Percentiles rank a stretch among this genome's conserved stretches.
phyloP scores from a whole-genome alignment of 2,113 vertebrate genomes.

The Cottus gobio region DNA sequence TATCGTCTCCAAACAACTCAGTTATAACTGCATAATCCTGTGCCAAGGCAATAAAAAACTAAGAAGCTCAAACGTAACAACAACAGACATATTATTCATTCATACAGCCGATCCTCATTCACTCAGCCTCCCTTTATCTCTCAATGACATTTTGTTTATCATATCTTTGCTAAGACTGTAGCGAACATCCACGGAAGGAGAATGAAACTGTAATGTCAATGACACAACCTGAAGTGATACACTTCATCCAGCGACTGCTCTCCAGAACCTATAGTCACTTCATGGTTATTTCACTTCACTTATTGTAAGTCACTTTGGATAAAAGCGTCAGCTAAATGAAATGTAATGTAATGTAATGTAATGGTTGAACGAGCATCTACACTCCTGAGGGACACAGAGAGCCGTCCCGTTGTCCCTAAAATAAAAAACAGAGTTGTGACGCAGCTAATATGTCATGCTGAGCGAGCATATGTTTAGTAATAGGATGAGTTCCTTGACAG shows the following conservation, averaged over 20 bases:
- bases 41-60: neutral
- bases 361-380: neutral
- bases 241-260: neutral
- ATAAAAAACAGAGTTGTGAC: no score
- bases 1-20: slow-evolving; percentile 8
- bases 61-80: neutral
- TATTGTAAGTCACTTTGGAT: no score
- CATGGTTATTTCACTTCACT: no score
- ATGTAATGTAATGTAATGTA: no score
- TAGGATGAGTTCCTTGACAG: no score
- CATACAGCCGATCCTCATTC: slow-evolving; percentile 2
- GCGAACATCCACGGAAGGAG: neutral
- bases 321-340: no score
- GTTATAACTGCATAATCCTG: neutral
- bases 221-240: neutral
- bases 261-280: neutral
- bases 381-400: no score
- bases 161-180: neutral
- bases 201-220: neutral
- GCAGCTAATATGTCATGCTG: no score
- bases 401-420: no score
- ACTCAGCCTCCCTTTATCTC: slow-evolving; percentile 2
- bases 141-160: slow-evolving; percentile 1
- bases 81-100: slow-evolving; percentile 20
- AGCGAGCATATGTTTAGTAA: no score